Percentiles rank a stretch among this genome's conserved stretches.
Evolutionary conservation across 2,113 vertebrate genomes (phyloP).

Genomic region (Trematomus loennbergii): DNA sequence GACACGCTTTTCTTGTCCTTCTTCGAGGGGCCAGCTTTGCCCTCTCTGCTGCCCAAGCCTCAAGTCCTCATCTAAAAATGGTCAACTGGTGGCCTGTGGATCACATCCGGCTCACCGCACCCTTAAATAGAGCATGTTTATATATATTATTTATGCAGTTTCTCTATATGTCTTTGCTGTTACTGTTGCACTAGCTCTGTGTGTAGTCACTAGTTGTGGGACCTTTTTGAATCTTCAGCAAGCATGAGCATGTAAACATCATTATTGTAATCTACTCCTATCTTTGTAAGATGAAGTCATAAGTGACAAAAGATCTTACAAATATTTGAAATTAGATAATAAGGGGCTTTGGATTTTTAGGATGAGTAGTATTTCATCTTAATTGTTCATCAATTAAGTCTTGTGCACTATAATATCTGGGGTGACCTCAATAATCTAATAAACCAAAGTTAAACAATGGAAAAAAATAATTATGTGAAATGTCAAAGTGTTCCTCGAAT

Average conservation of each 20-base stretch:
- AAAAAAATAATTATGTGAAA: neutral
- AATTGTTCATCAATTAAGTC: neutral
- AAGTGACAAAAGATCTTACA: neutral
- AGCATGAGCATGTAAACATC: no score
- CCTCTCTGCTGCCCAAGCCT: slow-evolving; percentile 29
- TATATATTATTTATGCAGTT: slow-evolving; percentile 1
- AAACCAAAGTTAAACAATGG: neutral
- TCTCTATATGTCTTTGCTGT: neutral
- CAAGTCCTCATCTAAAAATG: slow-evolving; percentile 46
- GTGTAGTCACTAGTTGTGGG: neutral
- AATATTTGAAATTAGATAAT: neutral
- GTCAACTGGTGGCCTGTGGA: slow-evolving; percentile 12
- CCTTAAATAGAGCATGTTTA: slow-evolving; percentile 14
- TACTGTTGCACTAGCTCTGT: neutral
- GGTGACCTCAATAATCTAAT: neutral
- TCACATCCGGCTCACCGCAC: slow-evolving; percentile 24
- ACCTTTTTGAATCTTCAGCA: neutral
- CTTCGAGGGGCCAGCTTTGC: slow-evolving; percentile 46
- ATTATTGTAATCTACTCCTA: neutral
- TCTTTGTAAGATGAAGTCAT: neutral
- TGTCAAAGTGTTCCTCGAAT: no score
- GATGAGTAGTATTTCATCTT: no score
- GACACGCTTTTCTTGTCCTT: slow-evolving; percentile 69
- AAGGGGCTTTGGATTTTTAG: no score
- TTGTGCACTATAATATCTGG: no score